These are phyloP conservation scores for Boulengeromyrus knoepffleri DNA, from an alignment of 2,113 vertebrate species.

Conservation along the genomic window DNA sequence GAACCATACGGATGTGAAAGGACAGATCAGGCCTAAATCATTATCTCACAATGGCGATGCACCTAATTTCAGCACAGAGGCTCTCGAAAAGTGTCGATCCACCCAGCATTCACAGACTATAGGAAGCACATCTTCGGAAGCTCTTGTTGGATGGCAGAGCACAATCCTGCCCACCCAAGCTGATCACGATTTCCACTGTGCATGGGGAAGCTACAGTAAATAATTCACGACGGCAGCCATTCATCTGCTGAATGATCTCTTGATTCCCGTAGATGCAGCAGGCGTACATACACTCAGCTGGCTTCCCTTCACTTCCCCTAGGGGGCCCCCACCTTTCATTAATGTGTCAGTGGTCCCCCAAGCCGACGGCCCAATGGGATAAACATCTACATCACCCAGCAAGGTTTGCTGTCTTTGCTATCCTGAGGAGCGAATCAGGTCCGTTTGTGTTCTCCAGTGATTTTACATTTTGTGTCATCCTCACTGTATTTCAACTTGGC, in stretches of 20 bases:
- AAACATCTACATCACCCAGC: neutral
- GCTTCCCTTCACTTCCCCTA: neutral
- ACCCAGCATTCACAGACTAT: neutral
- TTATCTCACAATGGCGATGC: neutral
- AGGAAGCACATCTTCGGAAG: neutral
- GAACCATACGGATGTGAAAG: neutral
- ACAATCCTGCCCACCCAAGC: neutral
- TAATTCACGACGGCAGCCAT: slow-evolving; percentile 19
- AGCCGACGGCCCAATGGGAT: neutral
- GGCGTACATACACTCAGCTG: slow-evolving; percentile 6
- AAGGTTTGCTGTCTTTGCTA: neutral
- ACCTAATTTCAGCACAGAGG: neutral
- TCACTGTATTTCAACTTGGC: neutral
- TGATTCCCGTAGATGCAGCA: slow-evolving; percentile 21
- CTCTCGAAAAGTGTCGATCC: neutral
- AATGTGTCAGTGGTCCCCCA: neutral
- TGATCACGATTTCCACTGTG: neutral
- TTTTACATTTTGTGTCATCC: neutral
- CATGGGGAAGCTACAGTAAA: slow-evolving; percentile 7
- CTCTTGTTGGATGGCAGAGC: neutral
- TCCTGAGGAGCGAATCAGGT: neutral
- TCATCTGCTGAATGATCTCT: slow-evolving; percentile 24
- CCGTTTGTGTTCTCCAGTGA: neutral
- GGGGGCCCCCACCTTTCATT: neutral
- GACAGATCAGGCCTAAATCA: neutral